These are phyloP conservation scores for Python bivittatus DNA, from an alignment of 2,113 vertebrate species.

Conservation along the genomic window DNA sequence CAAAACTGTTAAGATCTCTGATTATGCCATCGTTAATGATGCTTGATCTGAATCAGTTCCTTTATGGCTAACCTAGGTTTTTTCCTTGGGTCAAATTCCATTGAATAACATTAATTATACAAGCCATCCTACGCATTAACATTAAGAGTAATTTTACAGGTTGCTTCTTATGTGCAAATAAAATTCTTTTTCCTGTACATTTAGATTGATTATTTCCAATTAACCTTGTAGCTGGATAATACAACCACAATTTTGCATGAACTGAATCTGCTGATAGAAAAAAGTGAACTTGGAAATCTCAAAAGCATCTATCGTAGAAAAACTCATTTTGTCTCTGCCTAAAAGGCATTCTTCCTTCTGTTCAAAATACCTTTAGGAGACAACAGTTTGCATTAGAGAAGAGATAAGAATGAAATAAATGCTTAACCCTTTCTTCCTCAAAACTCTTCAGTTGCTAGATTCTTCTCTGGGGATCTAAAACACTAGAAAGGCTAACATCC, in stretches of 20 bases:
- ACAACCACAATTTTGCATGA: neutral
- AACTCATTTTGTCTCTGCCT: neutral
- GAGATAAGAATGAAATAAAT: neutral
- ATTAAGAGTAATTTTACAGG: neutral
- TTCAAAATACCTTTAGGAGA: neutral
- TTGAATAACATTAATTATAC: neutral
- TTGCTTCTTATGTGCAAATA: constrained; percentile 5
- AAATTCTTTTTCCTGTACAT: neutral
- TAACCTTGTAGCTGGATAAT: neutral
- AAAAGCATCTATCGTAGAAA: accelerated
- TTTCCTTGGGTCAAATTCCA: neutral
- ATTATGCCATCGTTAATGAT: accelerated
- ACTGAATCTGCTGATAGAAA: neutral
- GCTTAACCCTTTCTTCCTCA: neutral
- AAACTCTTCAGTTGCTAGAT: neutral
- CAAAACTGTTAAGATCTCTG: neutral
- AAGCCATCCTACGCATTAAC: neutral
- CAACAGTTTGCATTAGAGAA: neutral
- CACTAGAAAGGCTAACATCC: neutral
- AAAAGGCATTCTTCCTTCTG: neutral
- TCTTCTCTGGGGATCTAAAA: neutral
- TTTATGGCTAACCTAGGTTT: neutral
- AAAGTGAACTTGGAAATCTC: neutral
- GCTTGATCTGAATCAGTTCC: neutral
- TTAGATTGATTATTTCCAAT: neutral